These are phyloP conservation scores for Hedychridium roseum DNA, from an alignment of 2,888 invertebrate species.

Conservation along the genomic window DNA sequence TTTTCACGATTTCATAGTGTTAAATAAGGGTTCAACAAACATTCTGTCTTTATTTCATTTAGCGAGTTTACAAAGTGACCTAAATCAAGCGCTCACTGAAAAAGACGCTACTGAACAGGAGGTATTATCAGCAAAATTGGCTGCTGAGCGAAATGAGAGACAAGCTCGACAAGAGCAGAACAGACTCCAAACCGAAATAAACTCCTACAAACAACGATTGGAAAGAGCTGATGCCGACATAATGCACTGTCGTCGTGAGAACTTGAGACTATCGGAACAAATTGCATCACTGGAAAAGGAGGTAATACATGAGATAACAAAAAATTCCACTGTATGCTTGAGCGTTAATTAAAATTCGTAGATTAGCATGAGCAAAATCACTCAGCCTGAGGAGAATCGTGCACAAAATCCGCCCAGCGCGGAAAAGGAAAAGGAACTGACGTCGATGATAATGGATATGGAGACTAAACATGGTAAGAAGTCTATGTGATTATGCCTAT, in stretches of 20 bases:
- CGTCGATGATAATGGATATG: conserved; percentile 79
- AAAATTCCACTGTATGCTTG: background rate
- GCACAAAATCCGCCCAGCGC: conserved; percentile 31
- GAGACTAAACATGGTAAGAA: conserved; percentile 85
- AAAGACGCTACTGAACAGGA: conserved; percentile 84
- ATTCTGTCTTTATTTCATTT: too few relatives aligned
- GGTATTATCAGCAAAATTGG: conserved; percentile 72
- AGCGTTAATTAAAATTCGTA: conserved; percentile 32
- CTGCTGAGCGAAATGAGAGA: conserved; percentile 74
- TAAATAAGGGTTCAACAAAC: too few relatives aligned
- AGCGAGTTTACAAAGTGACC: conserved; percentile 80
- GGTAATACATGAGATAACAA: conserved; percentile 63
- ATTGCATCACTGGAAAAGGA: conserved; percentile 83
- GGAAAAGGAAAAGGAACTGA: conserved; percentile 72
- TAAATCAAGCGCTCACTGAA: conserved; percentile 79
- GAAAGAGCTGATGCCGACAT: conserved; percentile 84
- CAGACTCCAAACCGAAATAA: conserved; percentile 78
- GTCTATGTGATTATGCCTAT: conserved; percentile 44
- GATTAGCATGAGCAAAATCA: conserved; percentile 60
- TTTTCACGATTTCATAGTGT: too few relatives aligned
- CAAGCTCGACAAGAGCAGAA: conserved; percentile 80
- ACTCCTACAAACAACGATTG: conserved; percentile 69
- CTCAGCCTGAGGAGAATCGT: conserved; percentile 39
- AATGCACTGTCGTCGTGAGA: conserved; percentile 81
- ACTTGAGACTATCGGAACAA: conserved; percentile 79